These are phyloP conservation scores for Campylomormyrus numenius DNA, from an alignment of 2,113 vertebrate species.

Conservation along the genomic window DNA sequence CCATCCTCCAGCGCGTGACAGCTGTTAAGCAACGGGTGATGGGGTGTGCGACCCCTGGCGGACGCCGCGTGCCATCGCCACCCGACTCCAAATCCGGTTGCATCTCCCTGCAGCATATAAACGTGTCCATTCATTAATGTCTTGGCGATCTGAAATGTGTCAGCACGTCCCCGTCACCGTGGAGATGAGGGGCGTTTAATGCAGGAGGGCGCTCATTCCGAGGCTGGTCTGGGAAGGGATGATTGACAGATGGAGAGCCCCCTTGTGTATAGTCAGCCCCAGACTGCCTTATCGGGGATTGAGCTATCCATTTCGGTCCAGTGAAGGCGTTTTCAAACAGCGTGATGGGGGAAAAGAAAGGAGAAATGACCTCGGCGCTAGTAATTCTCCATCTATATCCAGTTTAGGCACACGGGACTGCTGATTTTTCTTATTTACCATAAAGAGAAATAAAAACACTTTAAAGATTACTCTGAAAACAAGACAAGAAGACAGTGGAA, in stretches of 20 bases:
- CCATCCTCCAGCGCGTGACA: background rate
- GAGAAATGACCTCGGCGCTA: background rate
- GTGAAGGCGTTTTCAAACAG: background rate
- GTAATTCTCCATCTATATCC: background rate
- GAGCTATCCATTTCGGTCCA: background rate
- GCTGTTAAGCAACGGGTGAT: background rate
- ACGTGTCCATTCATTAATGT: slow-evolving; percentile 4
- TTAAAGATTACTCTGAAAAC: background rate
- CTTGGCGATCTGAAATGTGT: background rate
- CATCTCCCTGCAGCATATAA: background rate
- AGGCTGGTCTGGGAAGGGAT: background rate
- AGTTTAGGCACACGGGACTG: background rate
- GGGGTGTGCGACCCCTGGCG: slow-evolving; percentile 41
- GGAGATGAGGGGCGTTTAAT: background rate
- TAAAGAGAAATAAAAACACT: background rate
- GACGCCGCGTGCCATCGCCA: slow-evolving; percentile 21
- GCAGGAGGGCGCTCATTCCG: background rate
- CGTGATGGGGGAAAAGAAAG: background rate
- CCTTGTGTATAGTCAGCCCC: background rate
- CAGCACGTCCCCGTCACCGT: background rate
- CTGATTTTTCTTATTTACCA: background rate
- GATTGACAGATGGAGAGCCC: background rate
- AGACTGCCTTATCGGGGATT: background rate
- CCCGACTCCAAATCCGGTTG: background rate
- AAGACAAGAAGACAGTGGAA: background rate